Percentiles rank a stretch among this genome's conserved stretches.
Conservation (phyloP, 2,888 invertebrate genomes). For the Eupithecia pulchellata region DNA sequence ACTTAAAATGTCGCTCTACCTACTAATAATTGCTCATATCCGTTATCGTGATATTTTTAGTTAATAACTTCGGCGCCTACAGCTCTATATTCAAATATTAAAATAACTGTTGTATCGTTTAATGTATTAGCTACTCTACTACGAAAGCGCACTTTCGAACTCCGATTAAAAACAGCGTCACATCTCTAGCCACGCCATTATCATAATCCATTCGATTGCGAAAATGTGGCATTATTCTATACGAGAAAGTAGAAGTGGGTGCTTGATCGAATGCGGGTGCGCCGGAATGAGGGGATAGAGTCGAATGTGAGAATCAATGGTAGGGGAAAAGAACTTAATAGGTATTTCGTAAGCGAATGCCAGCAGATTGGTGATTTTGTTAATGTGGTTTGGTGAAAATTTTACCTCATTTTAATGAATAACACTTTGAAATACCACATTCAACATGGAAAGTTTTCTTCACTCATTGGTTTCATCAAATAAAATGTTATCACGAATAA, state of each 20-base stretch:
- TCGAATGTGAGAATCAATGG: not conserved
- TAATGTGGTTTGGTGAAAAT: not conserved
- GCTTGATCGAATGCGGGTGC: conserved; percentile 4
- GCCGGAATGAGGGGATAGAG: not conserved
- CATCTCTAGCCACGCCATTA: conserved; percentile 18
- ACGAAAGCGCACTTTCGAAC: not conserved
- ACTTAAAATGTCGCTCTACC: too few species aligned
- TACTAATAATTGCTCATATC: too few species aligned
- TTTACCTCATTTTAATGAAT: not conserved
- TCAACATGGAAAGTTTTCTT: not conserved
- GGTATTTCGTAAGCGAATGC: too few species aligned
- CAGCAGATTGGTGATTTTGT: not conserved
- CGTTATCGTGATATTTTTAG: too few species aligned
- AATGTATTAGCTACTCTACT: not conserved
- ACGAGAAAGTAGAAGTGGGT: conserved; percentile 14
- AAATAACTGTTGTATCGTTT: too few species aligned
- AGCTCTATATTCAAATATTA: too few species aligned
- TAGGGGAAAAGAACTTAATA: not conserved
- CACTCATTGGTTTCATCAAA: not conserved
- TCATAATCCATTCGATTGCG: conserved; percentile 26
- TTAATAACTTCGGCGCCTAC: too few species aligned
- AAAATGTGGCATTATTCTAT: conserved; percentile 21
- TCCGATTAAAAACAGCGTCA: not conserved
- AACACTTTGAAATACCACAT: not conserved
- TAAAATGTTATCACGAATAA: too few species aligned